A percentile compares a stretch with the other conserved stretches of the same genome.
Evolutionary conservation across 2,888 invertebrate genomes (phyloP).

Genomic region (Syrista parreyssii): DNA sequence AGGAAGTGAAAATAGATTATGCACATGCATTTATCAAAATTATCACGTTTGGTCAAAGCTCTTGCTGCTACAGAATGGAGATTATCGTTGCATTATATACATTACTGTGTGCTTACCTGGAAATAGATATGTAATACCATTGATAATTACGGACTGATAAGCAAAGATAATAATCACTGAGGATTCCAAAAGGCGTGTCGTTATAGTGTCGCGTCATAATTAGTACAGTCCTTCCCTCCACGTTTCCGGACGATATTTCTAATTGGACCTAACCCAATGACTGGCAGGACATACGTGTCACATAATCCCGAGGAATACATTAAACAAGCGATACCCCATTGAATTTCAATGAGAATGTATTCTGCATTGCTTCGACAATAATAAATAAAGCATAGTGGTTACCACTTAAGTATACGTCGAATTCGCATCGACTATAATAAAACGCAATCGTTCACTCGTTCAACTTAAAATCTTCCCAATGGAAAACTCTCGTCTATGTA

Average conservation of each 20-base stretch:
- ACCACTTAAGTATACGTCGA: not conserved
- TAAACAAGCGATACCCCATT: not conserved
- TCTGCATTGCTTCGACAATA: not conserved
- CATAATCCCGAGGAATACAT: not conserved
- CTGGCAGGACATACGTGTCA: constrained; percentile 1
- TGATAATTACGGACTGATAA: not conserved
- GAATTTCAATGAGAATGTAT: not conserved
- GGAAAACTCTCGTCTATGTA: not conserved
- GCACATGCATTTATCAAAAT: not conserved
- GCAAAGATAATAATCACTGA: not conserved
- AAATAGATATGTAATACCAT: not conserved
- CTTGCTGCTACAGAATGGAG: not conserved
- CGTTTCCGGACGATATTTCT: not conserved
- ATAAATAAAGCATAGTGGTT: not conserved
- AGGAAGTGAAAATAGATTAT: not conserved
- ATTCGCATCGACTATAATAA: not conserved
- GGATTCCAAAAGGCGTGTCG: not conserved
- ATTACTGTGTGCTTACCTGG: not conserved
- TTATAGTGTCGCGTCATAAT: not conserved
- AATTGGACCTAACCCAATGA: not conserved
- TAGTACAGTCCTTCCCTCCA: not conserved
- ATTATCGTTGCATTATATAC: not conserved
- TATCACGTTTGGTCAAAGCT: not conserved
- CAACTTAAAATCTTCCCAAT: not conserved
- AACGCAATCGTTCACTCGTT: not conserved